Evolutionary conservation across 2,113 vertebrate genomes (phyloP), one percentile per base, ranked within the genome.

Genomic region (Penelope pileata): DNA sequence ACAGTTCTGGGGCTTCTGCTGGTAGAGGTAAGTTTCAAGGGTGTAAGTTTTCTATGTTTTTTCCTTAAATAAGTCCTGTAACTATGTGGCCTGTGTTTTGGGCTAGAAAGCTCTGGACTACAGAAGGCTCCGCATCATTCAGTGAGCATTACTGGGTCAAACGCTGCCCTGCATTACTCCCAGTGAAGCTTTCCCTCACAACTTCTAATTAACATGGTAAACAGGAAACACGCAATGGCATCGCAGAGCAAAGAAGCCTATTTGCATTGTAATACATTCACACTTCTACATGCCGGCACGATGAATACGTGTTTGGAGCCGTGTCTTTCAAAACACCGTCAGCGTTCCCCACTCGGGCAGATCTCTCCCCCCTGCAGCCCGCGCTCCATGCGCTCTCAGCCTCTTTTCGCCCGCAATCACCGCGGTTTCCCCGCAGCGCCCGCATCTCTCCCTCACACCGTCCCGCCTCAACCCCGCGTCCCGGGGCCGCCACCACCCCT

Each of bases 201-300:
- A 88, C 91, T 91, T 93, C 94, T 96, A 97, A 97, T 97, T 97
- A 97, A 83, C 93, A 87, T 86, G 91, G 90, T 95, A 96, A 96
- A 95, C 95, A 96, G 96, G 96, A 97, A 95, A 96, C 93, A 96
- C 82, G 91, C 94, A 94, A 77, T 74, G 79, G 69, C 89, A 79
- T 2, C 36, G 62, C 78, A 64, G 24, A 91, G 58, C 24, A 79
- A 24, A 92, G 74, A 87, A 26, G 43, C 69, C 45, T 27, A 95
- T 96, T 95, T 95, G 45, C 94, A 94, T 94, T 88, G 84, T 83
- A 96, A 95, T 90, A 63, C 12, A 83, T 38, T 81, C 73, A 73
- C 73, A 21, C 88, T 94, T 95, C 42, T 43, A 84, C 94, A 42
- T 88, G 92, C 79, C 88, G 67, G 90, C 16, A 62, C 40, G 82